Conservation (phyloP, 1,140 invertebrate genomes). For the Zaprionus taronus region DNA sequence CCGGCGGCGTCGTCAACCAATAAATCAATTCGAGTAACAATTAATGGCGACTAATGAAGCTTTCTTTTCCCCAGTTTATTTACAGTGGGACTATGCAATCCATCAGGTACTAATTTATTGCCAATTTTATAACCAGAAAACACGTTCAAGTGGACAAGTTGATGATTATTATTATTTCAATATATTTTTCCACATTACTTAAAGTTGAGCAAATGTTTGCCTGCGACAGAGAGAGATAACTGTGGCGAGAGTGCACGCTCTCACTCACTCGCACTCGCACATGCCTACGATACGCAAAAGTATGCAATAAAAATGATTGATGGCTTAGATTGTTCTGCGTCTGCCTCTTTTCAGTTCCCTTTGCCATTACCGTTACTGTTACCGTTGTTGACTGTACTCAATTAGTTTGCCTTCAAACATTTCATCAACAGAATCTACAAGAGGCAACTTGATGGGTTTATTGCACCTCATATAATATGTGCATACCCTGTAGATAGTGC, state of each 20-base stretch:
- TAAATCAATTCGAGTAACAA: conserved; percentile 1
- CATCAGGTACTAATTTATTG: conserved; percentile 32
- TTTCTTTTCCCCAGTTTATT: background rate
- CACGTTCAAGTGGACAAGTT: conserved; percentile 7
- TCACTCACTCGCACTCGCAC: conserved; percentile 12
- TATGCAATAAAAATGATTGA: conserved; percentile 81
- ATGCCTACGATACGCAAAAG: conserved; percentile 56
- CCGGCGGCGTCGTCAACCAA: background rate
- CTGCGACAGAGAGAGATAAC: conserved; percentile 3
- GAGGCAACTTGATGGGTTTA: conserved; percentile 28
- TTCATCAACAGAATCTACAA: conserved; percentile 36
- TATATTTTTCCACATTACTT: background rate
- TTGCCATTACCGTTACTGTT: conserved; percentile 17
- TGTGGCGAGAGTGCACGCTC: background rate
- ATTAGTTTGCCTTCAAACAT: conserved; percentile 51
- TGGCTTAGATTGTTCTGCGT: conserved; percentile 57
- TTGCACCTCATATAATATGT: conserved; percentile 19
- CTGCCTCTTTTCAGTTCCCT: background rate
- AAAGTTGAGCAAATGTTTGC: conserved; percentile 40
- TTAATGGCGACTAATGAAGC: conserved; percentile 5
- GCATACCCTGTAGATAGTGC: conserved; percentile 17
- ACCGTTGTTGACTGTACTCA: conserved; percentile 49
- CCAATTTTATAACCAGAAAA: conserved; percentile 6
- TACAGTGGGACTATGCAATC: conserved; percentile 42
- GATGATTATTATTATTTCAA: conserved; percentile 31